Base-by-base conservation (phyloP, 2,797 vertebrate genomes). In the Paratrypauchen microcephalus region DNA sequence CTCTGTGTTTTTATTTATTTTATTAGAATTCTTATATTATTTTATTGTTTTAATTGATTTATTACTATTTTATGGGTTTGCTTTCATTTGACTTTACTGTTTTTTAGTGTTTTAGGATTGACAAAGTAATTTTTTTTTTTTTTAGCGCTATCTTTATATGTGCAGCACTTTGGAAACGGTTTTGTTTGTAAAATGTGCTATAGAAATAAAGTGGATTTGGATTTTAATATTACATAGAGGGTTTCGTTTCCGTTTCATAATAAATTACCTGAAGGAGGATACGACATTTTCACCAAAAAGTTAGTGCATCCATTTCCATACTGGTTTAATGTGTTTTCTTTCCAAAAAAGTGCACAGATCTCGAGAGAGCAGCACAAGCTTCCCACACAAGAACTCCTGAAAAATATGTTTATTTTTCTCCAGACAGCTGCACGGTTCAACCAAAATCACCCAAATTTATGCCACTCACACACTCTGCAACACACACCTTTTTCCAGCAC, bases 401-500 rank as follows among this genome's bases (percentile, higher is more conserved):
- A 60, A 58, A 61, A 61, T 61, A 61, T 61, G 30, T 41, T 39
- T 61, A 36, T 61, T 61, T 61, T 41, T 39, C 59, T 41, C 30
- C 19, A 21, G 74, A 73, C 75, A 28, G 26, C 47, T 68, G 15
- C 11, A 32, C 67, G 2, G 21, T 61, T 39, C 32, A 39, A 61
- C 19, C 59, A 61, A 59, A 59, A 30, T n/a, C 58, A 36, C 11
- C 28, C 30, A 36, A 32, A 61, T 41, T n/a, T 36, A 60, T 60
- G 28, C 59, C n/a, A 39, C 6, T 23, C 59, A 23, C 4, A 23
- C 18, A 39, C 18, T 13, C 54, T 19, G 30, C 57, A 59, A 19
- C 21, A 32, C 6, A 60, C 30, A 36, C 58, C 55, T 60, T 60
- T 60, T 36, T 8, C 30, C 0, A 36, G 19, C 1, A 36, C 18